These are phyloP conservation scores for Frankliniella intonsa DNA, from an alignment of 2,888 invertebrate species.

Conservation along the genomic window DNA sequence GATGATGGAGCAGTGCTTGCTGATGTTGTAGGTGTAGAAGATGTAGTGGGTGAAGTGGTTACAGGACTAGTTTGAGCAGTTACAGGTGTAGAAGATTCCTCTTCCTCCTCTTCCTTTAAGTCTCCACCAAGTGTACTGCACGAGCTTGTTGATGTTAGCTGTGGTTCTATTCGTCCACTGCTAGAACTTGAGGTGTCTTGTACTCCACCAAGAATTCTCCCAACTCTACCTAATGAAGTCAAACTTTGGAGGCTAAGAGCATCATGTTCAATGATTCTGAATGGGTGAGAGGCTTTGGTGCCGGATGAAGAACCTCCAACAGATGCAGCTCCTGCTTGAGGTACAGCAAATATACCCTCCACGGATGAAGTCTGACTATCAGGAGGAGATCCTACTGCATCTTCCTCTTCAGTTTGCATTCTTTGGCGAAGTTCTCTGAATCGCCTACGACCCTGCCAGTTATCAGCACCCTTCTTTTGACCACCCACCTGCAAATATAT, in stretches of 20 bases:
- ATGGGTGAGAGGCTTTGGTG: constrained; percentile 66
- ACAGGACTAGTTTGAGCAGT: constrained; percentile 11
- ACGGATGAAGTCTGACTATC: constrained; percentile 73
- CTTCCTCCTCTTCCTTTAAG: constrained; percentile 4
- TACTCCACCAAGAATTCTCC: constrained; percentile 68
- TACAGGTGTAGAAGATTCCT: constrained; percentile 6
- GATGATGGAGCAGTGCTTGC: constrained; percentile 29
- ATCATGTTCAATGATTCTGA: constrained; percentile 82
- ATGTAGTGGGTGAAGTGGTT: background rate
- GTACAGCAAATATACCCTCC: constrained; percentile 67
- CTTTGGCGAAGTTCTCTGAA: constrained; percentile 80
- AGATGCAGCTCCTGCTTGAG: constrained; percentile 40
- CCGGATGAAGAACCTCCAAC: background rate
- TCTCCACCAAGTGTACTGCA: background rate
- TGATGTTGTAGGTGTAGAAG: constrained; percentile 3
- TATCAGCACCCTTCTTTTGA: constrained; percentile 38
- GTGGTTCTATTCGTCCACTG: background rate
- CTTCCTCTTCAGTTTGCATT: constrained; percentile 84
- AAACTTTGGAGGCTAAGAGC: constrained; percentile 83
- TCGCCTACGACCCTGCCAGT: constrained; percentile 60
- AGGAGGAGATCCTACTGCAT: constrained; percentile 58
- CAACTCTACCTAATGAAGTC: constrained; percentile 79
- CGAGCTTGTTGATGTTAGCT: background rate
- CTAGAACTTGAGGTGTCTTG: constrained; percentile 2
- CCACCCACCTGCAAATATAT: constrained; percentile 48